Evolutionary conservation across 2,113 vertebrate genomes (phyloP), one percentile per base, ranked within the genome.

Genomic region (Oryzias woworae): DNA sequence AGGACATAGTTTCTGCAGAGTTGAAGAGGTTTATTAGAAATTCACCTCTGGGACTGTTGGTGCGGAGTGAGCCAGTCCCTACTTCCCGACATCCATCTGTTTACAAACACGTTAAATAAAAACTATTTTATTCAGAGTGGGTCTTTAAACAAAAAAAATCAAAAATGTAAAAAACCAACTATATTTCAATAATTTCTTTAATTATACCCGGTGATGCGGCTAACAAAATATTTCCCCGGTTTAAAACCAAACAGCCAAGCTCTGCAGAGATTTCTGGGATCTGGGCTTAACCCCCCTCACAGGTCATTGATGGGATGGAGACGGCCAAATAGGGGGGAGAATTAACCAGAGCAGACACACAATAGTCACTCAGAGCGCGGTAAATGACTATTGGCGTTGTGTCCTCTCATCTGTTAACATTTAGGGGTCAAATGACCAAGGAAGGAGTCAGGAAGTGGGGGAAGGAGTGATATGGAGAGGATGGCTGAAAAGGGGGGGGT

Each of bases 391-490:
- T 88, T 87, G 85, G 84, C 68, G 85, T 89, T 88, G 87, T 90
- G 86, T 88, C 83, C 64, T 87, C 81, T 90, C 89, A 91, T 91
- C 88, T 91, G 89, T 84, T 87, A 91, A 85, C 88, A 90, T 89
- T 91, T 91, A 88, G 82, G 87, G 89, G 85, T 90, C 88, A 90
- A 85, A 89, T 73, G 82, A 86, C 80, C 24, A 82, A 87, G 86
- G 83, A 89, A 87, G 80, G 81, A 87, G 81, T 73, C 86, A 90
- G 89, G 87, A 91, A 84, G 83, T 88, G 82, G 82, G 84, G 84
- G 83, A 85, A 82, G 87, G 85, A 85, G 79, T 78, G 81, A 86
- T 63, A 79, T 2, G 46, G 73, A 70, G 79, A 79, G 73, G 71
- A 79, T 73, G 69, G 72, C 62, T 71, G 73, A 69, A 62, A 67